A percentile compares a stretch with the other conserved stretches of the same genome.
Conservation (phyloP, 2,888 invertebrate genomes). For the Hydroisotoma schaefferi region DNA sequence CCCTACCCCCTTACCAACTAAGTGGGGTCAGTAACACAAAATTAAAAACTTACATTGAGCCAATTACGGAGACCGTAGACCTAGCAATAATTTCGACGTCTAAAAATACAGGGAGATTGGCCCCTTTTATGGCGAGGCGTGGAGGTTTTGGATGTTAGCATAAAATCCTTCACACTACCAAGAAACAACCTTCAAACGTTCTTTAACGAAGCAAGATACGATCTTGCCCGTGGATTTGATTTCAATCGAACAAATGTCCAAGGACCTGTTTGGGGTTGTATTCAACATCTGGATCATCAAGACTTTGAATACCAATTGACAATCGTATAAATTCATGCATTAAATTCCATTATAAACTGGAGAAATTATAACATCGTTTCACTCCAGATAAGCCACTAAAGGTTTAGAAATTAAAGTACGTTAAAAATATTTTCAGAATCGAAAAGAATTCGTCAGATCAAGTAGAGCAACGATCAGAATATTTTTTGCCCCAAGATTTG, state of each 20-base stretch:
- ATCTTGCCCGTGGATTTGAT: slow-evolving; percentile 74
- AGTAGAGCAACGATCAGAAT: slow-evolving; percentile 65
- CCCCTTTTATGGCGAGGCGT: slow-evolving; percentile 33
- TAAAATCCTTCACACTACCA: slow-evolving; percentile 41
- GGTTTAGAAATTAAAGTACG: neutral
- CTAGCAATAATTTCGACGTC: too few relatives aligned
- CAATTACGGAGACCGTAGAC: too few relatives aligned
- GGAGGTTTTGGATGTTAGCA: slow-evolving; percentile 21
- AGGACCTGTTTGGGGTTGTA: slow-evolving; percentile 40
- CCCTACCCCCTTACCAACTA: slow-evolving; percentile 62
- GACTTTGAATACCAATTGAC: slow-evolving; percentile 49
- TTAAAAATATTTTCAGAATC: slow-evolving; percentile 3
- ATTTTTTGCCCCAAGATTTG: slow-evolving; percentile 64
- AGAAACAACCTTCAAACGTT: slow-evolving; percentile 63
- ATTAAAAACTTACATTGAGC: too few relatives aligned
- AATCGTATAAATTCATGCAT: slow-evolving; percentile 30
- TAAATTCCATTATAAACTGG: too few relatives aligned
- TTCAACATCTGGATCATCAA: slow-evolving; percentile 49
- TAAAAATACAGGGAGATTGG: slow-evolving; percentile 34
- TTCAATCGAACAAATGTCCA: slow-evolving; percentile 54
- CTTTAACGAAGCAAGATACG: slow-evolving; percentile 76
- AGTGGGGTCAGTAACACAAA: slow-evolving; percentile 23
- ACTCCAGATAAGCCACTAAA: too few relatives aligned
- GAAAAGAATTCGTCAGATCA: slow-evolving; percentile 40
- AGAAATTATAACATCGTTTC: too few relatives aligned